Evolutionary conservation across 1,140 invertebrate genomes (phyloP), one percentile per base, ranked within the genome.

Genomic region (Galleria mellonella): DNA sequence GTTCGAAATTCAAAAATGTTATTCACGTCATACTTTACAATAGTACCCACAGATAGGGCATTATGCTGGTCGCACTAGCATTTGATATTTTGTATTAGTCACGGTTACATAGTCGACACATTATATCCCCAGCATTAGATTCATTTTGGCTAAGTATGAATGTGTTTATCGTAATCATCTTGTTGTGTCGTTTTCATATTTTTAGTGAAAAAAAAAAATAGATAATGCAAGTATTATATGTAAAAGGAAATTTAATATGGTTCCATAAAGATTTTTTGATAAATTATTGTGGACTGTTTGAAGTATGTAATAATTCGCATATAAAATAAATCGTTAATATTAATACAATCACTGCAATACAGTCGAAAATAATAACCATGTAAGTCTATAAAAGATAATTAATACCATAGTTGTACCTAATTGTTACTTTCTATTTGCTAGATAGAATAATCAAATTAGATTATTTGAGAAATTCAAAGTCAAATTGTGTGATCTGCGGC

Each of bases 381-480:
- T 75, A 75, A 72, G 62, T 72, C 68, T 72, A 23, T 72, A 55
- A 63, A 65, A 71, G 47, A 61, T 55, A 48, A 58, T 62, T 63
- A 72, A 69, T 75, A 73, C 63, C 66, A 81, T 78, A 76, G 68
- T 71, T 75, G 72, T 83, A 83, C 79, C 72, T 84, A 82, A 82
- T 84, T 84, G 81, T 84, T 84, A 82, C 64, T 81, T 82, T 84
- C 72, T 84, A 82, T 82, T 81, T 78, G 74, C 81, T 82, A 84
- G 77, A 84, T 84, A 84, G 81, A 79, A 77, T 84, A 82, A 83
- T 84, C 69, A 78, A 84, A 84, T 84, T 84, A 84, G 77, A 78
- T 73, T 73, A 73, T 78, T 74, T 66, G 56, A 37, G 32, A 72
- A 66, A 62, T 59, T 64, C 45, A 56, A 75, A 72, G 66, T 70